Evolutionary conservation across 2,113 vertebrate genomes (phyloP).

Genomic region (Tyto alba): DNA sequence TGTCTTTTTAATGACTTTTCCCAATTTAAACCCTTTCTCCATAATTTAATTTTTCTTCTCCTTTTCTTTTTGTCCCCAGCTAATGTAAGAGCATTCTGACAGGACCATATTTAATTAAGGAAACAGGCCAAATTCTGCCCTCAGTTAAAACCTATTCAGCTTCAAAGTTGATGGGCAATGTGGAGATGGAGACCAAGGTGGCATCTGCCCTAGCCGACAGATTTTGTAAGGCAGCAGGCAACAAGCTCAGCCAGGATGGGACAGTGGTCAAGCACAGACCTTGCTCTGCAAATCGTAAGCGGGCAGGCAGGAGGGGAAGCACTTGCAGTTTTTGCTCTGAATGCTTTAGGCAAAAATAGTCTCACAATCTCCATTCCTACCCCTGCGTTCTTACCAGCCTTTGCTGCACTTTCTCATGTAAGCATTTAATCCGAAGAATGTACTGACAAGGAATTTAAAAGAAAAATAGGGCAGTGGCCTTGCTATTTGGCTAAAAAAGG

Average conservation of each 20-base stretch:
- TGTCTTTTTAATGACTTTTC: conserved; percentile 44
- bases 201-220: background rate
- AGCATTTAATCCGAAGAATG: background rate
- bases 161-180: background rate
- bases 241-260: rapidly evolving
- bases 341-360: background rate
- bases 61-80: conserved; percentile 5
- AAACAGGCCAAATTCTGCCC: conserved; percentile 3
- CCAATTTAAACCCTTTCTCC: conserved; percentile 40
- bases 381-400: background rate
- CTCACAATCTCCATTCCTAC: background rate
- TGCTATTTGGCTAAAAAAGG: conserved; percentile 5
- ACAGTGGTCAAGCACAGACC: background rate
- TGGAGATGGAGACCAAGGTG: background rate
- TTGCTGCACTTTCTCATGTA: background rate
- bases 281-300: background rate
- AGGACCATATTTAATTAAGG: conserved; percentile 48
- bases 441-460: conserved; percentile 9
- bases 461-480: background rate
- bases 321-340: background rate
- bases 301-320: background rate
- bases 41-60: conserved; percentile 48
- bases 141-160: background rate
- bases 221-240: background rate
- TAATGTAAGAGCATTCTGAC: conserved; percentile 57